Evolutionary conservation across 2,888 invertebrate genomes (phyloP), one percentile per base, ranked within the genome.

Genomic region (Nemurella pictetii): DNA sequence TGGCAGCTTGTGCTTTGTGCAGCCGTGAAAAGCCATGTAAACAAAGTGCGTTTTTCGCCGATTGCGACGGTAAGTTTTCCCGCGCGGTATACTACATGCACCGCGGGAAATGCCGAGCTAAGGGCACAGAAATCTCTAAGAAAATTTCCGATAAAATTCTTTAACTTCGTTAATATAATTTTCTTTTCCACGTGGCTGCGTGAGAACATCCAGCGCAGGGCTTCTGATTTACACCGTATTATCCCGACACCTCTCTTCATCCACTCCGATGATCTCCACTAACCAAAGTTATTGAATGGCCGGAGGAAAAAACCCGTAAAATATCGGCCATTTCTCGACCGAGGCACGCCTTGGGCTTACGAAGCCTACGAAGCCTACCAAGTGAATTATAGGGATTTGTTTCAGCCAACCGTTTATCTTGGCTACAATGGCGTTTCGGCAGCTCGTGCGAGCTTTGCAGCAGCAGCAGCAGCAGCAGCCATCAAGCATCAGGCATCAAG

Each of bases 331-430:
- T 29, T 78, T 78, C 78, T 29, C 78, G 29, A 7, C 30, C 20
- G 9, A n/a, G 78, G 28, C 28, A 27, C 78, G 78, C 78, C 30
- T 27, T 30, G 29, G 28, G 78, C 78, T 78, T 30, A 0, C 9
- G 9, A 7, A 28, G 78, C 78, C n/a, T 29, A 30, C 30, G 29
- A 30, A 2, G 78, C 5, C 78, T 30, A 12, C 28, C 15, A 78
- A 78, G 78, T 78, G 78, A 27, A 78, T 78, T 78, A 78, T 30
- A 78, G 78, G 27, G 27, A 78, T 78, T 78, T 78, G 78, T 78
- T 78, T 78, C 78, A 27, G 30, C 78, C 28, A 27, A 30, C 78
- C 78, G 78, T 78, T 78, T 78, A 78, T 78, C 78, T 78, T 78
- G n/a, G 28, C 7, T 27, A 5, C 2, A 29, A 5, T 78, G 29